Conservation (phyloP, 2,888 invertebrate genomes). For the Agonopterix heracliana region DNA sequence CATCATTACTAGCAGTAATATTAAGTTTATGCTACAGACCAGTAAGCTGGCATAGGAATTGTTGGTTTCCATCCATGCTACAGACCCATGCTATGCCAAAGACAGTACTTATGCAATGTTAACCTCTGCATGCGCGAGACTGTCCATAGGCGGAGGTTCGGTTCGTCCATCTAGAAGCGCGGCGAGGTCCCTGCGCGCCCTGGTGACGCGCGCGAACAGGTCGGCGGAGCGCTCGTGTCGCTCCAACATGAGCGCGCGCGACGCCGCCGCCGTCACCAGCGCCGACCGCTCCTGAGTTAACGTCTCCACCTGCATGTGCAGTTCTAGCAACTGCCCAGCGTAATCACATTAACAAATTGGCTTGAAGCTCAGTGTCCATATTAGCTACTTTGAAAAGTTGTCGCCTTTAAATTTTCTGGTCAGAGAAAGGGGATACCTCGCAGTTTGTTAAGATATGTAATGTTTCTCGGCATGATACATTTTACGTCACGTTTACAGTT, state of each 20-base stretch:
- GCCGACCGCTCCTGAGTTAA: conserved; percentile 52
- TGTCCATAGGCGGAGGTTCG: conserved; percentile 32
- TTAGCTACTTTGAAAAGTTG: not conserved
- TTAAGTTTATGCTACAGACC: too few species aligned
- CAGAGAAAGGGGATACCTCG: not conserved
- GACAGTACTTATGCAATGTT: not conserved
- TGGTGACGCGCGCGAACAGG: conserved; percentile 47
- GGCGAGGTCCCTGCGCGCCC: conserved; percentile 46
- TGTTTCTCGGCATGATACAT: too few species aligned
- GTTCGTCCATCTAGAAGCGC: conserved; percentile 36
- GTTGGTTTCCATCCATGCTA: too few species aligned
- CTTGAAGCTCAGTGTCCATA: not conserved
- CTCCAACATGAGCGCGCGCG: conserved; percentile 62
- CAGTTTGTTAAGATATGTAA: too few species aligned
- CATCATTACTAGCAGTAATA: too few species aligned
- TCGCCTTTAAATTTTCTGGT: not conserved
- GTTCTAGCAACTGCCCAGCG: conserved; percentile 40
- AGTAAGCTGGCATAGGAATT: too few species aligned
- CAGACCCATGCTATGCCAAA: too few species aligned
- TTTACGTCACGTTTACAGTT: too few species aligned
- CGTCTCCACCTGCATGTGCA: conserved; percentile 58
- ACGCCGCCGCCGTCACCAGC: conserved; percentile 53
- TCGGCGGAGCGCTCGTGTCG: conserved; percentile 61
- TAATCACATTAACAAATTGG: not conserved
- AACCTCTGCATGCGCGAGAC: conserved; percentile 33